Evolutionary conservation across 2,888 invertebrate species (phyloP).

Genomic region (Lasioglossum oenotherae): DNA sequence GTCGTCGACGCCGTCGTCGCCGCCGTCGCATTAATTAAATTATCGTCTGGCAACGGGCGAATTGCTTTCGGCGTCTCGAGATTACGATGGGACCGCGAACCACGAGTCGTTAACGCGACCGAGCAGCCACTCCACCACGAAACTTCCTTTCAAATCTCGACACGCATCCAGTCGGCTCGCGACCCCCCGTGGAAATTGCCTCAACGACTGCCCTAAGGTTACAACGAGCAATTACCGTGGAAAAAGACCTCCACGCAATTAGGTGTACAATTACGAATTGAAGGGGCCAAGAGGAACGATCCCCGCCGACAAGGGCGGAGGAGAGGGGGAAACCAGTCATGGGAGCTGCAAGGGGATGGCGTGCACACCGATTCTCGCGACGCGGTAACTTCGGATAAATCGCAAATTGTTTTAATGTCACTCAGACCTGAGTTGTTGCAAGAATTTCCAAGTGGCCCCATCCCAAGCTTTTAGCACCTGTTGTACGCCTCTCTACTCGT

Average conservation of each 20-base stretch:
- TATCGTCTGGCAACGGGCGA: neutral
- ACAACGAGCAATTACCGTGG: conserved; percentile 50
- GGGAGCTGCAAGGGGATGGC: neutral
- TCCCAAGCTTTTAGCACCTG: neutral
- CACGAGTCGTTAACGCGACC: neutral
- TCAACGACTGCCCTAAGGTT: conserved; percentile 33
- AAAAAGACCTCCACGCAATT: conserved; percentile 37
- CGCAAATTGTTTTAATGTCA: neutral
- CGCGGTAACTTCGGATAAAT: neutral
- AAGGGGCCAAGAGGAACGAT: conserved; percentile 30
- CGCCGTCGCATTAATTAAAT: conserved; percentile 42
- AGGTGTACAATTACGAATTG: conserved; percentile 50
- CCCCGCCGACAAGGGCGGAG: neutral
- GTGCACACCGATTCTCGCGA: neutral
- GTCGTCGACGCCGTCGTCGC: neutral
- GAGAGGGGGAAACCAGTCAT: neutral
- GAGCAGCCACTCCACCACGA: neutral
- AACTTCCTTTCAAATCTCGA: conserved; percentile 47
- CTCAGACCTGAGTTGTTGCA: neutral
- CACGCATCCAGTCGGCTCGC: conserved; percentile 8
- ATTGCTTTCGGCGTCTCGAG: conserved; percentile 7
- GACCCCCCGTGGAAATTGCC: conserved; percentile 43
- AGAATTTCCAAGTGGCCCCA: neutral
- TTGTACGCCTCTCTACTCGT: neutral
- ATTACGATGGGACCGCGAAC: conserved; percentile 10